Percentiles rank a stretch among this genome's conserved stretches.
These are phyloP conservation scores for Alsophila aescularia DNA, from an alignment of 2,888 invertebrate genomes.

Conservation along the genomic window DNA sequence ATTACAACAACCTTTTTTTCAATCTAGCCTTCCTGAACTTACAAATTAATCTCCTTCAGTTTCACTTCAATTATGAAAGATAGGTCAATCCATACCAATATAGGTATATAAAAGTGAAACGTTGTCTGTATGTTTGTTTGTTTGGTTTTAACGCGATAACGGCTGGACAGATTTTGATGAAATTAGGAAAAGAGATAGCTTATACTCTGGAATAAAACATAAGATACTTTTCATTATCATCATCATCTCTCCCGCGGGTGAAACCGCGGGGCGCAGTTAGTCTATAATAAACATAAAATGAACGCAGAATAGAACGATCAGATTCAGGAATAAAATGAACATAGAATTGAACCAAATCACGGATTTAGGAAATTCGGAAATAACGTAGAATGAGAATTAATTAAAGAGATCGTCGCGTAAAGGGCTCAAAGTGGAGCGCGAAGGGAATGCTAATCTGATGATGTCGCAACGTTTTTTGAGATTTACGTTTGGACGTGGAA, in stretches of 20 bases:
- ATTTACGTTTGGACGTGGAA: slow-evolving; percentile 31
- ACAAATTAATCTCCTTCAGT: no score
- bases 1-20: no score
- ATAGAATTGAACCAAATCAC: slow-evolving; percentile 17
- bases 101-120: no score
- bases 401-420: slow-evolving; percentile 57
- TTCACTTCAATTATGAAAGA: slow-evolving; percentile 5
- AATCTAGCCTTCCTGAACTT: no score
- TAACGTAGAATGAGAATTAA: slow-evolving; percentile 49
- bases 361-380: slow-evolving; percentile 32
- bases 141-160: no score
- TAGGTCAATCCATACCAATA: not conserved
- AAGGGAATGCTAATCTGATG: slow-evolving; percentile 53
- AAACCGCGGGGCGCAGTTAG: no score
- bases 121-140: no score
- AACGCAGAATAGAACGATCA: slow-evolving; percentile 1
- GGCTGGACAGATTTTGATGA: no score
- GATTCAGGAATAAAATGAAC: not conserved
- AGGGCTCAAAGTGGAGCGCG: slow-evolving; percentile 49
- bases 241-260: no score
- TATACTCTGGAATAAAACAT: no score
- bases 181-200: no score
- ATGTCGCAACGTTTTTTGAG: slow-evolving; percentile 33
- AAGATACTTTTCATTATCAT: no score
- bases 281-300: slow-evolving; percentile 14